These are phyloP conservation scores for Amorpha juglandis DNA, from an alignment of 2,888 invertebrate genomes.

Conservation along the genomic window DNA sequence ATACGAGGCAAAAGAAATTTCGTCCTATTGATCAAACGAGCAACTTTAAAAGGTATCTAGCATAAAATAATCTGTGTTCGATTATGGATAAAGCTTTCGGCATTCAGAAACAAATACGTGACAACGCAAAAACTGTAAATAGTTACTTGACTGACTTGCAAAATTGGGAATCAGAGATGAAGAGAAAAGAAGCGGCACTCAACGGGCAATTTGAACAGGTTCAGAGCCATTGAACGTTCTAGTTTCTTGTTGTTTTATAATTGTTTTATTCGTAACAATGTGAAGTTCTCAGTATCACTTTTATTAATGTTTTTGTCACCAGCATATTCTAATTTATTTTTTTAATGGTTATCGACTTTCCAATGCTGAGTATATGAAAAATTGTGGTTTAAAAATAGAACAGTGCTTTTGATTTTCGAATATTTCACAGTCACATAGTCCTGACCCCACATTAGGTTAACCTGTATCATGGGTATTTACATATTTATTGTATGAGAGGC, in stretches of 20 bases:
- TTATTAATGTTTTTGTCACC: neutral
- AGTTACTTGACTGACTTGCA: conserved; percentile 89
- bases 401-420: too few relatives aligned
- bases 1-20: conserved; percentile 6
- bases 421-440: too few relatives aligned
- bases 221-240: conserved; percentile 35
- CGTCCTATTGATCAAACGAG: conserved; percentile 61
- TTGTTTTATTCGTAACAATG: neutral
- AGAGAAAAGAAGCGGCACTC: conserved; percentile 86
- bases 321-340: too few relatives aligned
- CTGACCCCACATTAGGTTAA: too few relatives aligned
- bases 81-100: conserved; percentile 85
- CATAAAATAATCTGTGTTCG: conserved; percentile 7
- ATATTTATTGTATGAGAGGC: too few relatives aligned
- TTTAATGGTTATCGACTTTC: too few relatives aligned
- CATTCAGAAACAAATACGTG: conserved; percentile 88
- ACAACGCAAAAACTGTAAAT: conserved; percentile 89
- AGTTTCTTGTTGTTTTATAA: conserved; percentile 1
- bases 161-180: conserved; percentile 89
- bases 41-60: conserved; percentile 45
- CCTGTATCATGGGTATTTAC: too few relatives aligned
- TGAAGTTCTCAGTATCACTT: neutral
- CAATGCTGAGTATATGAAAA: too few relatives aligned
- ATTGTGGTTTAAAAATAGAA: too few relatives aligned
- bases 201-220: conserved; percentile 79